Evolutionary conservation across 2,888 invertebrate species (phyloP), one percentile per base, ranked within the genome.

Genomic region (Monochamus alternatus): DNA sequence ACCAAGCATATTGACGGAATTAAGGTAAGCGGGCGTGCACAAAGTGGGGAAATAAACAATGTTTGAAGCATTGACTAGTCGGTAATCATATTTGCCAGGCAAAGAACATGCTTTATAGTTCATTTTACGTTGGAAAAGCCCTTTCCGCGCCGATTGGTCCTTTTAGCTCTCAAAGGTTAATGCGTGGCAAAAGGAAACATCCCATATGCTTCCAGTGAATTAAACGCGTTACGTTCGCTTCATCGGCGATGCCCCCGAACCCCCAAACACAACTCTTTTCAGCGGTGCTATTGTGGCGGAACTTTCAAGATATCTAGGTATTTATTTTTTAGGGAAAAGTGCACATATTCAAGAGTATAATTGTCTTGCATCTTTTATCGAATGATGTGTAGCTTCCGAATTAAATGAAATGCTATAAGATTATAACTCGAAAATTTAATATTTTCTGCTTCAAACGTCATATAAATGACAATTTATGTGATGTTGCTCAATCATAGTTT

Each of bases 151-250:
- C 85, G 84, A 85, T 87, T 86, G 86, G 84, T 82, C 85, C 86
- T 86, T 87, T 87, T 84, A 83, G 83, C 85, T 84, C 85, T 86
- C 87, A 87, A 87, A 87, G 87, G 87, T 87, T 87, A 87, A 87
- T 87, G 87, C 86, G 87, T 86, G 86, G 84, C 84, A 85, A 88
- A 88, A 88, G 88, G 87, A 87, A 88, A 87, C 87, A 86, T 87
- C 85, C 87, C 86, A 85, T 86, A 85, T 82, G 83, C 84, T 88
- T 87, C 86, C 87, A 82, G 84, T 82, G 81, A 80, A 86, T 87
- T 87, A 85, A 85, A 82, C 86, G 81, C 81, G 80, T 87, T 87
- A 86, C 80, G 64, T 75, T 83, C 86, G 87, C 87, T 86, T 84
- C 86, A 88, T 87, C 84, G 84, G 82, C 81, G 79, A 82, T 81